These are phyloP conservation scores for Dermatemys mawii DNA, from an alignment of 2,113 vertebrate species.

Conservation along the genomic window DNA sequence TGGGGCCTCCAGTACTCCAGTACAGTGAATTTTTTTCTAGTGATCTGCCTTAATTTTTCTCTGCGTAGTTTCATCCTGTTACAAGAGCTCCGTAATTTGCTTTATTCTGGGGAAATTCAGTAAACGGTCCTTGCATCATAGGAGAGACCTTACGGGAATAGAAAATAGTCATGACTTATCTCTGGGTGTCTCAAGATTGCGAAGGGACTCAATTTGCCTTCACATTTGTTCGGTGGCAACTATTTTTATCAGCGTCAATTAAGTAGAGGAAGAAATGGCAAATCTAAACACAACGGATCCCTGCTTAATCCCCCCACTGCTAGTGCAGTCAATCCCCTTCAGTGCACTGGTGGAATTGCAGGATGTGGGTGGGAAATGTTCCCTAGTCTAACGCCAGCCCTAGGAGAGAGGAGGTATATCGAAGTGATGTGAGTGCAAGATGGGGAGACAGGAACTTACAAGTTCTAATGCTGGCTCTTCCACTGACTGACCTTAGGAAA, in stretches of 20 bases:
- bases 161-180: constrained; percentile 67
- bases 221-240: constrained; percentile 55
- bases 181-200: constrained; percentile 65
- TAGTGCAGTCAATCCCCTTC: not conserved
- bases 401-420: not conserved
- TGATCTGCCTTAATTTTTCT: constrained; percentile 57
- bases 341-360: not conserved
- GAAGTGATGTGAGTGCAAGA: not conserved
- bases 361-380: not conserved
- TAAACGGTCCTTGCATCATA: constrained; percentile 65
- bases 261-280: constrained; percentile 3
- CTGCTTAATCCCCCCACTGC: not conserved
- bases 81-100: constrained; percentile 39
- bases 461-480: not conserved
- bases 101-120: constrained; percentile 64
- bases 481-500: not conserved
- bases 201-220: constrained; percentile 63
- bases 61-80: constrained; percentile 64
- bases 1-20: not conserved
- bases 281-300: not conserved
- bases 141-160: constrained; percentile 68
- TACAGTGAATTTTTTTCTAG: constrained; percentile 51
- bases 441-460: not conserved
- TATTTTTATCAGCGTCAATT: constrained; percentile 46
- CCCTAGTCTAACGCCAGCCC: constrained; percentile 27